Conservation (phyloP, 2,888 invertebrate genomes). For the Cephalotes varians region DNA sequence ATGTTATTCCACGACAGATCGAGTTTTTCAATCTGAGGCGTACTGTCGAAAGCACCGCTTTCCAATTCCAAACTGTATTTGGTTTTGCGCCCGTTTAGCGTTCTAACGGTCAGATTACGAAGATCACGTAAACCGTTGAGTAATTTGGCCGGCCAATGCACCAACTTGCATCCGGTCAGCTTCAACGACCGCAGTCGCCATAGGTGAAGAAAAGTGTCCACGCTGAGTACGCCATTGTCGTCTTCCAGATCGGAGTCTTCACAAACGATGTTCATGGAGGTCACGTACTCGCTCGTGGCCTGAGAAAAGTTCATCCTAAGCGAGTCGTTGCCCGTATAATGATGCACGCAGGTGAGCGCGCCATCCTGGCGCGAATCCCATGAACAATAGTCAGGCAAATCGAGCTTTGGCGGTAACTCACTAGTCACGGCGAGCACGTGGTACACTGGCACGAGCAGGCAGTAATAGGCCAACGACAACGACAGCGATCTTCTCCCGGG, state of each 20-base stretch:
- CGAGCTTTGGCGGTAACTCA: slow-evolving; percentile 88
- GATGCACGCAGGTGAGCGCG: slow-evolving; percentile 87
- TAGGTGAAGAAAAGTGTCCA: slow-evolving; percentile 91
- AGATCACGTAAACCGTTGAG: slow-evolving; percentile 93
- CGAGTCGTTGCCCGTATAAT: slow-evolving; percentile 86
- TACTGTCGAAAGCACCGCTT: slow-evolving; percentile 91
- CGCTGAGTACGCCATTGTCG: slow-evolving; percentile 65
- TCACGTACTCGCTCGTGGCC: slow-evolving; percentile 90
- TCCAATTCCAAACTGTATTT: slow-evolving; percentile 93
- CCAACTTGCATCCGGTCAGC: slow-evolving; percentile 95
- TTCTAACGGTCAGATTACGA: slow-evolving; percentile 93
- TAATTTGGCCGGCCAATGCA: slow-evolving; percentile 93
- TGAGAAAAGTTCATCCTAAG: slow-evolving; percentile 91
- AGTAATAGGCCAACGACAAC: slow-evolving; percentile 61
- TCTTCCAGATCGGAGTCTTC: slow-evolving; percentile 69
- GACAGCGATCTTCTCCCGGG: slow-evolving; percentile 61
- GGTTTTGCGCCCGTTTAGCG: slow-evolving; percentile 88
- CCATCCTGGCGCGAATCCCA: slow-evolving; percentile 86
- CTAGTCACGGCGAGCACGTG: slow-evolving; percentile 83
- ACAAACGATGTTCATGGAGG: slow-evolving; percentile 80
- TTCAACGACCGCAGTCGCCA: slow-evolving; percentile 92
- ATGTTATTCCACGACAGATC: slow-evolving; percentile 96
- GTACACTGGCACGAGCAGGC: slow-evolving; percentile 71
- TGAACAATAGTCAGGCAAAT: slow-evolving; percentile 95
- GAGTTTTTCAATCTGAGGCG: slow-evolving; percentile 92